These are phyloP conservation scores for Rynchops niger DNA, from an alignment of 2,113 vertebrate genomes.

Conservation along the genomic window DNA sequence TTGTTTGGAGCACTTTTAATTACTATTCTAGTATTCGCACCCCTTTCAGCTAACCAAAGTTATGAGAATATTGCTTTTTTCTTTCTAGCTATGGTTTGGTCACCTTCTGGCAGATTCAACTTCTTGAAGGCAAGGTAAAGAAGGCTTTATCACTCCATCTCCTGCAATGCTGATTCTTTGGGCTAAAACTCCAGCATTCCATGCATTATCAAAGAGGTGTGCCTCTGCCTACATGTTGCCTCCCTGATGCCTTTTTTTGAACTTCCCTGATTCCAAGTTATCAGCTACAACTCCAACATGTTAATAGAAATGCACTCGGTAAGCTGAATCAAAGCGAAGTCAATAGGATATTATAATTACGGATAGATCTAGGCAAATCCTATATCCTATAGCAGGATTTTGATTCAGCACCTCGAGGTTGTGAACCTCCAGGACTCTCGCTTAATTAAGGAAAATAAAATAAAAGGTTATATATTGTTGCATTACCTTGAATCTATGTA, in stretches of 20 bases:
- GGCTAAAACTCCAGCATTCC: neutral
- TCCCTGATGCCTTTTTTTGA: neutral
- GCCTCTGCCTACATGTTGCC: neutral
- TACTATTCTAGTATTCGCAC: neutral
- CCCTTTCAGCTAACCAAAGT: neutral
- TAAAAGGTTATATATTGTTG: neutral
- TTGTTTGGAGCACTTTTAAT: neutral
- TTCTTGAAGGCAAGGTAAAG: neutral
- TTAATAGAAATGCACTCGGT: neutral
- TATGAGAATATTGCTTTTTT: neutral
- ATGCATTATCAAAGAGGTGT: neutral
- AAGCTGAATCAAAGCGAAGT: neutral
- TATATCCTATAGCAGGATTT: neutral
- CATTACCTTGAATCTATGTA: neutral
- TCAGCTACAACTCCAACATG: neutral
- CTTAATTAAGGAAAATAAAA: neutral
- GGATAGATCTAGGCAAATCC: neutral
- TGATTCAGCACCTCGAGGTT: neutral
- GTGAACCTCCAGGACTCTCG: neutral
- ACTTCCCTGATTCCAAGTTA: neutral
- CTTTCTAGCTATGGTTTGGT: neutral
- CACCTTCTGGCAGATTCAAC: neutral
- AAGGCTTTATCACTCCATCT: neutral
- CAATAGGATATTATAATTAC: neutral
- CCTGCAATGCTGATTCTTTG: neutral